phyloP scores from a whole-genome alignment of 2,888 invertebrate species.

The Nephrotoma flavescens region DNA sequence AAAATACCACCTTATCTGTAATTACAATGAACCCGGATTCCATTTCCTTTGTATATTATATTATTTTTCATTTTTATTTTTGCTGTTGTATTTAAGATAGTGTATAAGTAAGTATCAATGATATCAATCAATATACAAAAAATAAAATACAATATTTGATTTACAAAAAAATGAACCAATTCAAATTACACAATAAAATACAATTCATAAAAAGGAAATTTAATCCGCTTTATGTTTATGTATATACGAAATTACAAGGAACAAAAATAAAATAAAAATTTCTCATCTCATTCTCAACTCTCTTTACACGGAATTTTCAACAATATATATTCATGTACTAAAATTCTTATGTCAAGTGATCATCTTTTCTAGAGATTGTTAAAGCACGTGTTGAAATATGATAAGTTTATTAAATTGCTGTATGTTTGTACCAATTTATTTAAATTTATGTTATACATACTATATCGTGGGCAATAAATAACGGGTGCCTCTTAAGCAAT shows the following conservation, averaged over 20 bases:
- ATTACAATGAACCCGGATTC: slow-evolving; percentile 3
- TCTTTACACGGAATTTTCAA: not conserved
- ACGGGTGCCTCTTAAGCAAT: too few relatives aligned
- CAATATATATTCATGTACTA: not conserved
- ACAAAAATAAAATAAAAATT: not conserved
- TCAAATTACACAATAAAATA: not conserved
- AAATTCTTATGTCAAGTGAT: slow-evolving; percentile 3
- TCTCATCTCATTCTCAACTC: not conserved
- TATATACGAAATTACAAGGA: not conserved
- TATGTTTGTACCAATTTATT: not conserved
- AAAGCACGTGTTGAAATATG: slow-evolving; percentile 3
- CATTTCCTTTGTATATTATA: not conserved
- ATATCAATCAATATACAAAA: not conserved
- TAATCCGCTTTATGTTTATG: not conserved
- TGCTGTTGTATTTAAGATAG: not conserved
- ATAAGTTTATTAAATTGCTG: not conserved
- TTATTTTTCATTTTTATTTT: not conserved
- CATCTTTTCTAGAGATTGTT: slow-evolving; percentile 1
- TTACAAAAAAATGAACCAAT: not conserved
- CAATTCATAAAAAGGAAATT: not conserved
- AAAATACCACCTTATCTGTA: not conserved
- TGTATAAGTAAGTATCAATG: slow-evolving; percentile 1
- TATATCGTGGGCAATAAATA: not conserved
- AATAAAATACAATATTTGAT: not conserved
- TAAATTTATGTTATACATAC: not conserved